Evolutionary conservation across 2,113 vertebrate genomes (phyloP).

Genomic region (Sapayoa aenigma): DNA sequence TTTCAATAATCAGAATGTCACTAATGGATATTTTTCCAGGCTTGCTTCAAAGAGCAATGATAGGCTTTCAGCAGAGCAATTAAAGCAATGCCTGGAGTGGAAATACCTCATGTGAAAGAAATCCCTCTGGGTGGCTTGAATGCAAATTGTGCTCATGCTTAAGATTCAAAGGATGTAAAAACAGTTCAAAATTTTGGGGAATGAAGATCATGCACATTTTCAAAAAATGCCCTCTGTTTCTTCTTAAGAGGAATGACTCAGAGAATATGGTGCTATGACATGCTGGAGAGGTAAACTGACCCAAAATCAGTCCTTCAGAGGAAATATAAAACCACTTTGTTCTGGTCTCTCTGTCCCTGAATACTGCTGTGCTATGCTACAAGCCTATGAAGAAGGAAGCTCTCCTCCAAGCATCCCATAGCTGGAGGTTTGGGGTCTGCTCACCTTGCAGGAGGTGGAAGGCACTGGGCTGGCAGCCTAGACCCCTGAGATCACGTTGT

Average conservation of each 20-base stretch:
- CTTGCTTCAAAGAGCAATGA: neutral
- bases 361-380: neutral
- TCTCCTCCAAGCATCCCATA: neutral
- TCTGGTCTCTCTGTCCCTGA: neutral
- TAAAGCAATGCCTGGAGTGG: neutral
- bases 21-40: neutral
- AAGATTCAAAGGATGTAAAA: neutral
- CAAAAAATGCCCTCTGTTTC: neutral
- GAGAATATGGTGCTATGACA: neutral
- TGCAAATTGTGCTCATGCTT: neutral
- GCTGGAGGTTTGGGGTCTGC: neutral
- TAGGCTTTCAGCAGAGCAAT: neutral
- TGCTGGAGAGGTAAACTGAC: neutral
- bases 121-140: neutral
- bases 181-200: neutral
- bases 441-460: neutral
- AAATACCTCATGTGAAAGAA: neutral
- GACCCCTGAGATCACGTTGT: neutral
- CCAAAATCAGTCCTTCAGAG: neutral
- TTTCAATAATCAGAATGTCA: neutral
- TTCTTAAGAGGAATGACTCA: neutral
- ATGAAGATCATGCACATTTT: neutral
- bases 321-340: neutral
- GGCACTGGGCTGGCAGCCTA: rapidly evolving
- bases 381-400: neutral